Conservation (phyloP, 2,113 vertebrate genomes). For the Tenebrosternarchus preto region DNA sequence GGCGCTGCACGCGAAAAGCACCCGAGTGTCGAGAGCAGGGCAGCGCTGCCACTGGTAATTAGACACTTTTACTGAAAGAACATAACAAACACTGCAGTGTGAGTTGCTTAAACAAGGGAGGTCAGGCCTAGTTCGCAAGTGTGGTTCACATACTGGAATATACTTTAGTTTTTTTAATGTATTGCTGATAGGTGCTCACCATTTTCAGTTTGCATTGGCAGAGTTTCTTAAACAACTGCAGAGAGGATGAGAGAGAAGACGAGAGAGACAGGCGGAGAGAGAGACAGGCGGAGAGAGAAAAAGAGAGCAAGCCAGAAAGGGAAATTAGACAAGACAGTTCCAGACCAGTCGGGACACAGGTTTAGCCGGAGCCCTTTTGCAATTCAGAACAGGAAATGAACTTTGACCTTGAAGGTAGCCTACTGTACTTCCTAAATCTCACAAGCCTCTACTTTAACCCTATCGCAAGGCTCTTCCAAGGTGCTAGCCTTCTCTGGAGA, state of each 20-base stretch:
- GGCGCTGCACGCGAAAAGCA: not conserved
- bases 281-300: not conserved
- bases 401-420: constrained; percentile 64
- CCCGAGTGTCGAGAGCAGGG: not conserved
- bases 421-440: constrained; percentile 76
- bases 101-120: not conserved
- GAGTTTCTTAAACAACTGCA: not conserved
- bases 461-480: constrained; percentile 60
- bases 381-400: constrained; percentile 69
- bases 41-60: not conserved
- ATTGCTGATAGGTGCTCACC: not conserved
- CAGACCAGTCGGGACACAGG: constrained; percentile 35
- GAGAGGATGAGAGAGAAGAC: not conserved
- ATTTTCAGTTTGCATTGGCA: not conserved
- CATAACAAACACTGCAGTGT: not conserved
- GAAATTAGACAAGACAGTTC: not conserved
- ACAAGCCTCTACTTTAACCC: constrained; percentile 65
- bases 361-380: constrained; percentile 18
- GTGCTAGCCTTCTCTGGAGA: constrained; percentile 58
- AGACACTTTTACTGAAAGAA: not conserved
- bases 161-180: not conserved
- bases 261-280: not conserved
- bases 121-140: not conserved
- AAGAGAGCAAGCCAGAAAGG: not conserved
- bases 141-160: not conserved